Evolutionary conservation across 2,797 vertebrate genomes (phyloP).

Genomic region (Sebastes oblongus): DNA sequence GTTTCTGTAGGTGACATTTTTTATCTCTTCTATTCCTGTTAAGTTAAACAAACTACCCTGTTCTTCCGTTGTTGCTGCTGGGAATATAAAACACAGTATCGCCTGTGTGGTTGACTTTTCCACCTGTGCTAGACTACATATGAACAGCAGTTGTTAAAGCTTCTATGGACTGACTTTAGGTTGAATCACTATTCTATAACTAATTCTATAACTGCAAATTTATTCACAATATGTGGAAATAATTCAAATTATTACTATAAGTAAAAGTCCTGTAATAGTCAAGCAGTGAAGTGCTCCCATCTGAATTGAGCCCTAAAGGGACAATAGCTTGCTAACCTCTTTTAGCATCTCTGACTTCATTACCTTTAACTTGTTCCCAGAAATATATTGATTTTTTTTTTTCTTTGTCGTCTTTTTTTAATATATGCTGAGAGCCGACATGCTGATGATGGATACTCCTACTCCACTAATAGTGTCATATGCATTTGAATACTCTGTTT

Average conservation of each 20-base stretch:
- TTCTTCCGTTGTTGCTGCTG: background rate
- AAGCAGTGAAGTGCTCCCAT: background rate
- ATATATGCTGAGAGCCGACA: background rate
- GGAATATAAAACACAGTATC: background rate
- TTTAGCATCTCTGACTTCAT: slow-evolving; percentile 1
- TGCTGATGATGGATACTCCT: background rate
- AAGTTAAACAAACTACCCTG: background rate
- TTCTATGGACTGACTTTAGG: background rate
- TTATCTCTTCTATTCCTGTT: background rate
- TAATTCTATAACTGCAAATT: background rate
- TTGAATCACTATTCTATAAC: background rate
- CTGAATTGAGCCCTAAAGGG: background rate
- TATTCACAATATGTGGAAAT: background rate
- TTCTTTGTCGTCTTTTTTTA: background rate
- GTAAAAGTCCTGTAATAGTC: background rate
- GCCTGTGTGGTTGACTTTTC: background rate
- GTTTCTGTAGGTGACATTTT: background rate
- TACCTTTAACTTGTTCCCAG: background rate
- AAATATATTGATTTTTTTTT: background rate
- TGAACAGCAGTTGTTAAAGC: background rate
- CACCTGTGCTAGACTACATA: background rate
- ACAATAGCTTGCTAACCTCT: background rate
- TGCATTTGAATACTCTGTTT: background rate
- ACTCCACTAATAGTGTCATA: background rate
- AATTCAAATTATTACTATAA: background rate